Conservation (phyloP, 1,140 invertebrate genomes). For the Aricia agestis region DNA sequence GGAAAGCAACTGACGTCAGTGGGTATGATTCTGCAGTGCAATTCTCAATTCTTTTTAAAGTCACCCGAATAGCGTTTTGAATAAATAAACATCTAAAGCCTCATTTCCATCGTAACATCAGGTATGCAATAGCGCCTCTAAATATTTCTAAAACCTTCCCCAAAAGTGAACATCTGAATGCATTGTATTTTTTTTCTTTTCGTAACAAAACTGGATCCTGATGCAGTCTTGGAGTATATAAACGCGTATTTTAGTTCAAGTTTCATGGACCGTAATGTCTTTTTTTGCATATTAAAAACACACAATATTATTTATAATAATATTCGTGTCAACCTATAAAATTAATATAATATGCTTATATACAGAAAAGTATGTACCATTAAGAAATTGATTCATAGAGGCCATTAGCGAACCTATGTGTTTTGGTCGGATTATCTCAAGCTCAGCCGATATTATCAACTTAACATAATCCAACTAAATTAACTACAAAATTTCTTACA, state of each 20-base stretch:
- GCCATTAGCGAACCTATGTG: no score
- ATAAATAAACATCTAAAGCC: conserved; percentile 35
- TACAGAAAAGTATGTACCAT: no score
- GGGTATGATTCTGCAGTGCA: background rate
- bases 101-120: conserved; percentile 10
- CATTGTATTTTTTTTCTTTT: background rate
- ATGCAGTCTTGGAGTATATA: background rate
- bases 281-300: no score
- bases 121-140: background rate
- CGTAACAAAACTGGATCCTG: background rate
- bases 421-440: no score
- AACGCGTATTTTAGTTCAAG: background rate
- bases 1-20: background rate
- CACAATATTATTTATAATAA: no score
- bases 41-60: conserved; percentile 37
- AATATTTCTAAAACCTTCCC: conserved; percentile 10
- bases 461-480: no score
- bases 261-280: no score
- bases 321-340: no score
- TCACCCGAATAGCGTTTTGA: conserved; percentile 34
- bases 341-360: no score
- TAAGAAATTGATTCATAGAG: no score
- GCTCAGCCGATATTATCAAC: no score
- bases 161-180: background rate
- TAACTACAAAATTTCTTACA: no score